Evolutionary conservation across 2,797 vertebrate species (phyloP), one percentile per base, ranked within the genome.

Genomic region (Octomys mimax): DNA sequence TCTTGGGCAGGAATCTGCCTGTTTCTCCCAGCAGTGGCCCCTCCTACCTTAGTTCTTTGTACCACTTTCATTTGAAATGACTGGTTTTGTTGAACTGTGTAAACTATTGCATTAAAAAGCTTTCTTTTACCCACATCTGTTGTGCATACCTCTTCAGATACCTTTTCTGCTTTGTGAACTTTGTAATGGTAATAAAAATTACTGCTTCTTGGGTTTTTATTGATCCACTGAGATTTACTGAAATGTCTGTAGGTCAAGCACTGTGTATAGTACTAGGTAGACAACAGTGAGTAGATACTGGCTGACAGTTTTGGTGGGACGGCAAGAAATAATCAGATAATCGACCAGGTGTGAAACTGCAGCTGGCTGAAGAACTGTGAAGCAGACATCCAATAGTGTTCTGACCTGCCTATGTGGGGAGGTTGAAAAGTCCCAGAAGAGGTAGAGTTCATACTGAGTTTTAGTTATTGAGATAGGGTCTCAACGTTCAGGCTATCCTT

Each of bases 91-190:
- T 96, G 89, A 86, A 73, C 18, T 92, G 62, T 70, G 42, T 91
- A 95, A 95, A 89, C 84, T 85, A 16, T 87, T 93, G 66, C 87
- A 97, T 97, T 96, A 97, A 98, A 97, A 57, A 42, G 39, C 77
- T 92, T 89, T 96, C 87, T 89, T 96, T 82, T 97, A 46, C 62
- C 73, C 39, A 71, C 1, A 16, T 28, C 79, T 62, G 62, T 84
- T 57, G 28, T 78, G 11, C 52, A 79, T 84, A 39, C 54, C 54
- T 57, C 14, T 57, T 57, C 54, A 3, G 54, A 57, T 61, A 78
- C 75, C 62, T 87, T 78, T 88, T 91, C 52, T 52, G 64, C n/a
- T 90, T 64, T 78, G 46, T 24, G 5, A 85, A 82, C 82, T 90
- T 52, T 16, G 54, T 26, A 12, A 5, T 89, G n/a, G 6, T 87